phyloP scores from a whole-genome alignment of 2,113 vertebrate genomes.

The Lepidothrix coronata region DNA sequence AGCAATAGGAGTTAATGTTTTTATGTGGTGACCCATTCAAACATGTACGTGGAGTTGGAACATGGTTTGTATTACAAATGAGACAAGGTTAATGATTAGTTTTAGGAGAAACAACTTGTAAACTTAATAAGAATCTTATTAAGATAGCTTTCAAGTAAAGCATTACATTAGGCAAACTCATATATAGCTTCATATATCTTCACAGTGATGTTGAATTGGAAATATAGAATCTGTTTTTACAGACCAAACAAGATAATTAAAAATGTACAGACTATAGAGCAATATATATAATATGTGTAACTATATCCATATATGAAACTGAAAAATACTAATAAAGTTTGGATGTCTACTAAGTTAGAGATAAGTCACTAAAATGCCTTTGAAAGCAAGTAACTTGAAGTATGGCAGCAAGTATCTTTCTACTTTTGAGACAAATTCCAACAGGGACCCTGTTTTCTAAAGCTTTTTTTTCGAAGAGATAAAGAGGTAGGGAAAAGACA shows the following conservation, averaged over 20 bases:
- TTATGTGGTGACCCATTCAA: background rate
- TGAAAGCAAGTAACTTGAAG: background rate
- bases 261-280: background rate
- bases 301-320: background rate
- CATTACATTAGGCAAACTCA: background rate
- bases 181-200: background rate
- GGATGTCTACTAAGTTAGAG: background rate
- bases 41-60: background rate
- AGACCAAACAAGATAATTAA: background rate
- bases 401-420: background rate
- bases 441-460: background rate
- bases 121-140: background rate
- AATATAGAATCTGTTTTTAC: background rate
- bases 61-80: background rate
- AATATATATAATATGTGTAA: background rate
- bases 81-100: background rate
- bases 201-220: background rate
- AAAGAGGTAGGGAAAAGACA: background rate
- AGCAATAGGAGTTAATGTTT: background rate
- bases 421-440: background rate
- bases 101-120: background rate
- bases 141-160: background rate
- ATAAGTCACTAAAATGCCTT: background rate
- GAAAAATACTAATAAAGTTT: background rate
- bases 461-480: background rate